Conservation (phyloP, 1,140 invertebrate genomes). For the Nasonia vitripennis region DNA sequence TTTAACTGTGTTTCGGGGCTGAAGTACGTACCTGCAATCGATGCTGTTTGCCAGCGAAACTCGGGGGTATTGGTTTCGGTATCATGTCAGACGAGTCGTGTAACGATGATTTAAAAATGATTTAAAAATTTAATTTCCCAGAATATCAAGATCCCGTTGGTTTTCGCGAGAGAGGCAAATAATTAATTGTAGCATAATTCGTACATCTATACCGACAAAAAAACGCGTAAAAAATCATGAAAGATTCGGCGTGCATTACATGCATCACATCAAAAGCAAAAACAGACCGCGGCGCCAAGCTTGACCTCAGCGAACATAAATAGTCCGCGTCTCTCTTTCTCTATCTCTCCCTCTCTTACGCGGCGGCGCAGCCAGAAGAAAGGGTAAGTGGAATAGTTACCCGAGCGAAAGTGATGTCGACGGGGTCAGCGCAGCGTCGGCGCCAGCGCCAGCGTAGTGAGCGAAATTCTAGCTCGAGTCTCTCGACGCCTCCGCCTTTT, state of each 20-base stretch:
- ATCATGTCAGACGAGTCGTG: no score
- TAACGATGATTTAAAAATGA: no score
- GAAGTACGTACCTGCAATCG: no score
- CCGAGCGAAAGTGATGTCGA: slow-evolving; percentile 36
- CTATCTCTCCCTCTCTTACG: no score
- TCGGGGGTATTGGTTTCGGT: no score
- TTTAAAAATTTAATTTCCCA: no score
- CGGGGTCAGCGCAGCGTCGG: slow-evolving; percentile 8
- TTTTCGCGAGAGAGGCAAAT: no score
- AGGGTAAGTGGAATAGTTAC: slow-evolving; percentile 48
- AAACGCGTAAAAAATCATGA: not conserved
- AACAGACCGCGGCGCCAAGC: not conserved
- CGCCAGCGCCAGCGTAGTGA: not conserved
- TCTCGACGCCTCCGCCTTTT: not conserved
- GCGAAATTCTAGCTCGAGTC: not conserved
- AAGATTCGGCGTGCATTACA: not conserved
- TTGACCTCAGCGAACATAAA: not conserved
- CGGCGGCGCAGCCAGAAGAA: not conserved
- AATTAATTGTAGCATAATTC: not conserved
- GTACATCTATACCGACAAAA: not conserved
- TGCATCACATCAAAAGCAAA: not conserved
- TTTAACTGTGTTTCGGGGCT: no score
- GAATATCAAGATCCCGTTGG: no score
- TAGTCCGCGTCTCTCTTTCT: no score
- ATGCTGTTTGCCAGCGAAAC: no score